Percentiles rank a stretch among this genome's conserved stretches.
phyloP scores from a whole-genome alignment of 2,888 invertebrate genomes.

The Lagria hirta region DNA sequence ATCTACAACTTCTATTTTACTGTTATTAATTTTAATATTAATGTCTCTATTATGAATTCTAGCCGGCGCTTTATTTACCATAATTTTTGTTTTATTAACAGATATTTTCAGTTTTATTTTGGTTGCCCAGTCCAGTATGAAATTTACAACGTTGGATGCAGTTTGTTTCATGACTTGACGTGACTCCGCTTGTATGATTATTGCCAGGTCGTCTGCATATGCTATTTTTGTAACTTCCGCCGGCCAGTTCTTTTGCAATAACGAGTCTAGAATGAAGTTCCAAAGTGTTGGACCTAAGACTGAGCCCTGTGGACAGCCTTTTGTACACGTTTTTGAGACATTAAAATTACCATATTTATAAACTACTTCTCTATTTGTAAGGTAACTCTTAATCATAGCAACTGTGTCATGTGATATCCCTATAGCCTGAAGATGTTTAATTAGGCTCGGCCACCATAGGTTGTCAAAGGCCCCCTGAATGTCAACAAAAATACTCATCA shows the following conservation, averaged over 20 bases:
- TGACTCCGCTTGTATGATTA: too few relatives aligned
- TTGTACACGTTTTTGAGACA: not conserved
- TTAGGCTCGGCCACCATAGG: slow-evolving; percentile 4
- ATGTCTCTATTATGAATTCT: slow-evolving; percentile 2
- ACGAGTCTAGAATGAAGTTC: slow-evolving; percentile 6
- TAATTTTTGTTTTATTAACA: slow-evolving; percentile 3
- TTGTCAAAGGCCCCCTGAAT: slow-evolving; percentile 5
- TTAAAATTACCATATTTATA: not conserved
- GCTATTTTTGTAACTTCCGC: too few relatives aligned
- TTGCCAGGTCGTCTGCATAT: too few relatives aligned
- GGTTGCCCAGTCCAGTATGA: slow-evolving; percentile 3
- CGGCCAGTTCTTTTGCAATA: not conserved
- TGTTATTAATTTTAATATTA: not conserved
- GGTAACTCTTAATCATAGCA: slow-evolving; percentile 1
- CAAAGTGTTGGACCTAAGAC: slow-evolving; percentile 7
- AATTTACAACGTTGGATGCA: too few relatives aligned
- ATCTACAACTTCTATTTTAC: not conserved
- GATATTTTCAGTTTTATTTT: slow-evolving; percentile 4
- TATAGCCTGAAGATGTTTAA: not conserved
- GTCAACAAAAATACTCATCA: slow-evolving; percentile 1
- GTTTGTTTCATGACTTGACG: too few relatives aligned
- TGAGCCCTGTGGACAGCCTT: slow-evolving; percentile 6
- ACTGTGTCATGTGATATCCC: not conserved
- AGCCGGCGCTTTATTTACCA: slow-evolving; percentile 1
- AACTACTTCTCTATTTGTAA: not conserved